Evolutionary conservation across 2,797 vertebrate genomes (phyloP), one percentile per base, ranked within the genome.

Genomic region (Vultur gryphus): DNA sequence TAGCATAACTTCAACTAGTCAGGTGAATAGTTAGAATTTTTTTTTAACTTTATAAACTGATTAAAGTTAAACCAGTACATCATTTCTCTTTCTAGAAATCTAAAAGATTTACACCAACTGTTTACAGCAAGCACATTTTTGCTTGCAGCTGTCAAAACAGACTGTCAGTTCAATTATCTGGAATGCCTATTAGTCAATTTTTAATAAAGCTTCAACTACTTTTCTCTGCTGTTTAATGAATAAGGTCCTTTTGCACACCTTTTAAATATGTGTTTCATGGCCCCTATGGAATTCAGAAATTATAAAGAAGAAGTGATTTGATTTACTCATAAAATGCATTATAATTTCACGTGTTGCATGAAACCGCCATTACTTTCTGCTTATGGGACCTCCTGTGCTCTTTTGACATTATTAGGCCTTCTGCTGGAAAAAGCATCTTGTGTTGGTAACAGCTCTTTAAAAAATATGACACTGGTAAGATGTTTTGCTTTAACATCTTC

Each of bases 61-160:
- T 97, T 97, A 94, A 97, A 97, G 91, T 97, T 96, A 97, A 97
- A 95, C 59, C 43, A 97, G 82, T 96, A 95, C 95, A 97, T 96
- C 37, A 96, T 97, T 97, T 96, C 96, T 97, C 94, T 96, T 97
- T 91, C 88, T 96, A 91, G 35, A 98, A 97, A 97, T 95, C 96
- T 94, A 96, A 96, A 97, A 98, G 97, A 98, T 98, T 98, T 98
- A 98, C 90, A 97, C 41, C 92, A 91, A 88, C 82, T 97, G 73
- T 98, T 98, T 98, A 95, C 96, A 96, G 81, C 86, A 97, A 97
- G 96, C 87, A 97, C 84, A 71, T 96, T 97, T 98, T 96, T 92
- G 48, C 95, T 97, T 96, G 92, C 98, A 98, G 97, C 97, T 98
- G 97, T 98, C 98, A 98, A 98, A 98, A 98, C 96, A 98, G 93